Evolutionary conservation across 2,888 invertebrate genomes (phyloP).

Genomic region (Phaedon cochleariae): DNA sequence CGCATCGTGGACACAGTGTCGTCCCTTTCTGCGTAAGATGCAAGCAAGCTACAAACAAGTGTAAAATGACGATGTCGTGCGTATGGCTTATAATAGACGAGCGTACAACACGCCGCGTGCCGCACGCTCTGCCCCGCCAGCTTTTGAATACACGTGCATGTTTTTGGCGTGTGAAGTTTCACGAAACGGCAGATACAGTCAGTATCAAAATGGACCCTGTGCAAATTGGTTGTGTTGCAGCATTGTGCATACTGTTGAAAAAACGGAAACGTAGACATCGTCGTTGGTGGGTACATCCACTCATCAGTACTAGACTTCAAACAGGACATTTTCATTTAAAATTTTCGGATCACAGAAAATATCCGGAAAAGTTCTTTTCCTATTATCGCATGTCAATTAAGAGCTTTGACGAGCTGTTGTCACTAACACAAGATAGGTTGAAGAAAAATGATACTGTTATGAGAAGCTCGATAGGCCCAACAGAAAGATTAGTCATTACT

Average conservation of each 20-base stretch:
- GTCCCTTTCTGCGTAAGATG: no score
- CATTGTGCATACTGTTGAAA: no score
- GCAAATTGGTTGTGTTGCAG: neutral
- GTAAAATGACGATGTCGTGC: no score
- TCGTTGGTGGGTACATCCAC: slow-evolving; percentile 4
- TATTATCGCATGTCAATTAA: slow-evolving; percentile 15
- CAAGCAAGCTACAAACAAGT: no score
- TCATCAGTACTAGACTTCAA: slow-evolving; percentile 3
- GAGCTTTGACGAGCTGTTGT: slow-evolving; percentile 14
- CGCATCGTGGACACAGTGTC: no score
- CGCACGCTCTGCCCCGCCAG: neutral
- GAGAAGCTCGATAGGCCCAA: slow-evolving; percentile 1
- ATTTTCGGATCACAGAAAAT: slow-evolving; percentile 7
- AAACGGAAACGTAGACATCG: neutral
- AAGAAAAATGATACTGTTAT: slow-evolving; percentile 9
- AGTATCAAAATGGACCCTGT: neutral
- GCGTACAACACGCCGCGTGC: neutral
- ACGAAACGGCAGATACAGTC: neutral
- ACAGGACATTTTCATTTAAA: slow-evolving; percentile 1
- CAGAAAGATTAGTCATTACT: slow-evolving; percentile 3
- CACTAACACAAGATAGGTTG: slow-evolving; percentile 9
- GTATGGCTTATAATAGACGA: no score
- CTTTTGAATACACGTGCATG: slow-evolving; percentile 1
- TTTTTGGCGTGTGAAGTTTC: neutral
- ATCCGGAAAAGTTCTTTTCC: slow-evolving; percentile 14